Evolutionary conservation across 2,797 vertebrate genomes (phyloP), one percentile per base, ranked within the genome.

Genomic region (Adrianichthys oophorus): DNA sequence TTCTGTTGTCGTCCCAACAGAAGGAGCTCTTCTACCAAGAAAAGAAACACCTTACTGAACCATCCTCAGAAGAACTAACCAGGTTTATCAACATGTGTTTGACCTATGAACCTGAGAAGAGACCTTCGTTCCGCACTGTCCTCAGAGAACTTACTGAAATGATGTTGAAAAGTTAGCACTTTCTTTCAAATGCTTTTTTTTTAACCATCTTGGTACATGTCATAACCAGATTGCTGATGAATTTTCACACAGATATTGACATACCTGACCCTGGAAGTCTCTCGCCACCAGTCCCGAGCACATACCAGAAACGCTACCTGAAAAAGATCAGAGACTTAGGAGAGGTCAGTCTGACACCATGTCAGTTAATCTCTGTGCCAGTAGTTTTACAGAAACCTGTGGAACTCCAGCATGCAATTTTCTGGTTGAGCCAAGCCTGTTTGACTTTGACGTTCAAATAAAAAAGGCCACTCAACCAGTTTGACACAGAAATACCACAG

Each of bases 21-120:
- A 98, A 98, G 82, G 95, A 97, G 70, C 84, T 85, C 4, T 98
- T 98, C 68, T 98, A 98, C 37, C 92, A 95, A 82, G 94, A 93
- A 29, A 91, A 86, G 76, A 88, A 92, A 8, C 91, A 80, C 16
- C 87, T 98, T 32, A 86, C 94, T 0, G 92, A 93, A 23, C 95
- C 94, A 0, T 93, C 93, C 0, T 95, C 93, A 57, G 86, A 88
- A 17, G 94, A 95, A 26, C 82, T 98, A 65, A 94, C 93, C 19
- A 85, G 69, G n/a, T 91, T 98, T 44, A 94, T 96, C 81, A 92
- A 85, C 56, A 94, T 90, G 85, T 98, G 97, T 87, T 83, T 95
- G 70, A 94, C 85, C 46, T 97, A 98, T 5, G 90, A 93, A 19
- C 86, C 93, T 0, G 68, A 70, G 0, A 92, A 93, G 82, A 90